phyloP scores from a whole-genome alignment of 1,140 invertebrate genomes.

The silkworm (Bombyx mori) region DNA sequence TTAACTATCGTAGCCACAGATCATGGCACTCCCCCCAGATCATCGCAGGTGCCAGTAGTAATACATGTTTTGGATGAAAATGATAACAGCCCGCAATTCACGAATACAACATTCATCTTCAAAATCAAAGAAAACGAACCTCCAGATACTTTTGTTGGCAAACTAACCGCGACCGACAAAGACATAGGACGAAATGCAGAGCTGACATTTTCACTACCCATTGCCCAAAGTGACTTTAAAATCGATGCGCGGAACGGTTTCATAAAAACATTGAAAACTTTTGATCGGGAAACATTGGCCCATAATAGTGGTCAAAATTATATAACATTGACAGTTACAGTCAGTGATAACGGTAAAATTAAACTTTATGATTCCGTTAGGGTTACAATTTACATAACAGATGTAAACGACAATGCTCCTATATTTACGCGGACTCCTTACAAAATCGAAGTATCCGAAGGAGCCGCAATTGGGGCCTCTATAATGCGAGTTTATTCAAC shows the following conservation, averaged over 20 bases:
- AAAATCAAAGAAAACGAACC: slow-evolving; percentile 91
- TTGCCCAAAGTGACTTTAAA: slow-evolving; percentile 85
- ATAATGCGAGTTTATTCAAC: slow-evolving; percentile 88
- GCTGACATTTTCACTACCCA: slow-evolving; percentile 86
- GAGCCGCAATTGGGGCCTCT: slow-evolving; percentile 81
- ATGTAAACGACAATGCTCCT: slow-evolving; percentile 95
- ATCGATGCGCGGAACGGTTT: slow-evolving; percentile 94
- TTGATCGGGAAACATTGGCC: slow-evolving; percentile 90
- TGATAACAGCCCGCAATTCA: slow-evolving; percentile 93
- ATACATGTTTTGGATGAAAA: slow-evolving; percentile 96
- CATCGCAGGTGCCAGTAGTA: slow-evolving; percentile 87
- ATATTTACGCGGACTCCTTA: slow-evolving; percentile 88
- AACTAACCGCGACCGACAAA: slow-evolving; percentile 88
- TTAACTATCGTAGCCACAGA: slow-evolving; percentile 87
- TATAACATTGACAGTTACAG: slow-evolving; percentile 86
- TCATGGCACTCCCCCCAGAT: slow-evolving; percentile 80
- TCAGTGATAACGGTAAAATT: slow-evolving; percentile 88
- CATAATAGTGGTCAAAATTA: slow-evolving; percentile 82
- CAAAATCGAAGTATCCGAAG: slow-evolving; percentile 88
- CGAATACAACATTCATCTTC: slow-evolving; percentile 88
- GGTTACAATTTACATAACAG: slow-evolving; percentile 88
- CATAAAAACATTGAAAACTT: slow-evolving; percentile 86
- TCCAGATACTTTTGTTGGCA: slow-evolving; percentile 90
- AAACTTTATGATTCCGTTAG: slow-evolving; percentile 89
- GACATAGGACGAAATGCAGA: slow-evolving; percentile 94